A percentile compares a stretch with the other conserved stretches of the same genome.
These are phyloP conservation scores for Melanocharis versteri DNA, from an alignment of 2,113 vertebrate species.

Conservation along the genomic window DNA sequence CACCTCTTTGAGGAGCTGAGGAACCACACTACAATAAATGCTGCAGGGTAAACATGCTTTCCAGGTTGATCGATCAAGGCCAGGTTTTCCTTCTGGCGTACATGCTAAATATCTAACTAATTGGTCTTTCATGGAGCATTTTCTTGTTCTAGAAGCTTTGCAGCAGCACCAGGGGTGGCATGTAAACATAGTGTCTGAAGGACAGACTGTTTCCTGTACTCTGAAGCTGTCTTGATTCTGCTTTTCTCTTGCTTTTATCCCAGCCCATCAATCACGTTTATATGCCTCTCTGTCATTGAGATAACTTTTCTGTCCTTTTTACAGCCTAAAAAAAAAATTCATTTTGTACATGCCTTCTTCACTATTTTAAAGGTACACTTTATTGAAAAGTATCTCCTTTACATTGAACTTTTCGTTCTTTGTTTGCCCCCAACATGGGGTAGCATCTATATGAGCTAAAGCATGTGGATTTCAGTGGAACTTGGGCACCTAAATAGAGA, in stretches of 20 bases:
- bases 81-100: not conserved
- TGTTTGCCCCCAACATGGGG: not conserved
- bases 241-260: not conserved
- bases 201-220: not conserved
- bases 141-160: not conserved
- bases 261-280: not conserved
- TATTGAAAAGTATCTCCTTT: not conserved
- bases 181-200: accelerated
- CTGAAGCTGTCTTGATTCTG: not conserved
- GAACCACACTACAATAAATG: not conserved
- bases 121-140: not conserved
- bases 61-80: not conserved
- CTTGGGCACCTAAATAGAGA: not conserved
- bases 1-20: not conserved
- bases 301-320: not conserved
- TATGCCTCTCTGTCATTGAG: not conserved
- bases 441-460: not conserved
- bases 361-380: not conserved
- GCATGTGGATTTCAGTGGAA: not conserved
- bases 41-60: not conserved
- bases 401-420: not conserved
- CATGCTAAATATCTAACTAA: not conserved
- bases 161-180: not conserved
- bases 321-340: not conserved
- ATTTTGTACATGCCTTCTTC: not conserved